Conservation (phyloP, 2,888 invertebrate genomes). For the Molorchus minor region DNA sequence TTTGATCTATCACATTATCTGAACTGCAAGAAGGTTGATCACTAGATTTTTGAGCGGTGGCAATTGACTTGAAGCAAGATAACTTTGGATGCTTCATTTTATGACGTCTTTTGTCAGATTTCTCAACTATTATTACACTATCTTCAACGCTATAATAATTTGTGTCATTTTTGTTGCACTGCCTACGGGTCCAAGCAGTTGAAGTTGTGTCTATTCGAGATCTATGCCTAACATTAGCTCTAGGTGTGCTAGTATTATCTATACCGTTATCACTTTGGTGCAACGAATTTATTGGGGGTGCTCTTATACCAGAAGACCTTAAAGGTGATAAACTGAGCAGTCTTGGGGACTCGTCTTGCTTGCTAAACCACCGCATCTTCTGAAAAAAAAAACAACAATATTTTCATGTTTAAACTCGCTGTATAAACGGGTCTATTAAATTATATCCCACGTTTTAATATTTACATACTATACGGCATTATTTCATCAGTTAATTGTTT, state of each 20-base stretch:
- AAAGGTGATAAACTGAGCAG: slow-evolving; percentile 74
- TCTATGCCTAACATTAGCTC: slow-evolving; percentile 46
- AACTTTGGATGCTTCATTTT: slow-evolving; percentile 76
- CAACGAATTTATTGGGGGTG: slow-evolving; percentile 33
- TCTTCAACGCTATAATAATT: slow-evolving; percentile 75
- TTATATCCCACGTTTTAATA: neutral
- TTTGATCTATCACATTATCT: slow-evolving; percentile 15
- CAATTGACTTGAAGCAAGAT: slow-evolving; percentile 72
- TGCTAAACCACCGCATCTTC: slow-evolving; percentile 77
- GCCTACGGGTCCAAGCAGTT: slow-evolving; percentile 70
- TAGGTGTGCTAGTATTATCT: slow-evolving; percentile 43
- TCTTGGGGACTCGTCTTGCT: slow-evolving; percentile 72
- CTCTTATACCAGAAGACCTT: slow-evolving; percentile 64
- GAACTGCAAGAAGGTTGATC: slow-evolving; percentile 49
- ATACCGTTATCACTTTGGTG: slow-evolving; percentile 18
- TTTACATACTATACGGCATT: neutral
- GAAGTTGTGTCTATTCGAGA: slow-evolving; percentile 70
- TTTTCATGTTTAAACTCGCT: neutral
- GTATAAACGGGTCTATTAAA: neutral
- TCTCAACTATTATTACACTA: slow-evolving; percentile 69
- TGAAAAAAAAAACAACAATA: slow-evolving; percentile 14
- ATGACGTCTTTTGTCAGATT: slow-evolving; percentile 65
- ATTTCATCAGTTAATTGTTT: slow-evolving; percentile 3
- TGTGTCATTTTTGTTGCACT: slow-evolving; percentile 71
- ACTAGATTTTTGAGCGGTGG: slow-evolving; percentile 65